Conservation (phyloP, 2,113 vertebrate genomes). For the Corythornis cristatus region DNA sequence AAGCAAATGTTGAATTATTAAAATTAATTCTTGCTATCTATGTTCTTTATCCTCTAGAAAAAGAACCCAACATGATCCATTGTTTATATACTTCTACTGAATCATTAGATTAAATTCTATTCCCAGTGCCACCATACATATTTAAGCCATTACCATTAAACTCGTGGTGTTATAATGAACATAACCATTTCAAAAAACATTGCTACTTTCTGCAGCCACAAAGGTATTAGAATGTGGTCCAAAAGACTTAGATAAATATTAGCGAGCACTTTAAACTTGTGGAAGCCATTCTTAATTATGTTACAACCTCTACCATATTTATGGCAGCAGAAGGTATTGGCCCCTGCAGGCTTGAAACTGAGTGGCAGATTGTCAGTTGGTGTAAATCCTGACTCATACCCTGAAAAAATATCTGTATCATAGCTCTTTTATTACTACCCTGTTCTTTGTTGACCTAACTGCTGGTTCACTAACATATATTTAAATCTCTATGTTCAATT, state of each 20-base stretch:
- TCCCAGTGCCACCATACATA: not conserved
- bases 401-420: not conserved
- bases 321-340: not conserved
- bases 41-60: not conserved
- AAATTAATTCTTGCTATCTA: not conserved
- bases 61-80: not conserved
- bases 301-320: not conserved
- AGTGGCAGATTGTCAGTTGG: not conserved
- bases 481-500: not conserved
- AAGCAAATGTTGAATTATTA: not conserved
- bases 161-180: not conserved
- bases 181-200: not conserved
- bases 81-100: not conserved
- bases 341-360: not conserved
- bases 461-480: not conserved
- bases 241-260: not conserved
- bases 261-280: not conserved
- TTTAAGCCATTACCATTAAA: not conserved
- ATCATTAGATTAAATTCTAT: not conserved
- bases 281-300: not conserved
- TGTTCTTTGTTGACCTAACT: not conserved
- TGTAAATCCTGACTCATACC: not conserved
- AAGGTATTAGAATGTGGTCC: fast-evolving
- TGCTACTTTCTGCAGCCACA: not conserved
- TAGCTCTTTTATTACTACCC: not conserved